Percentiles rank a stretch among this genome's conserved stretches.
Conservation (phyloP, 2,888 invertebrate genomes). For the Steromphala cineraria region DNA sequence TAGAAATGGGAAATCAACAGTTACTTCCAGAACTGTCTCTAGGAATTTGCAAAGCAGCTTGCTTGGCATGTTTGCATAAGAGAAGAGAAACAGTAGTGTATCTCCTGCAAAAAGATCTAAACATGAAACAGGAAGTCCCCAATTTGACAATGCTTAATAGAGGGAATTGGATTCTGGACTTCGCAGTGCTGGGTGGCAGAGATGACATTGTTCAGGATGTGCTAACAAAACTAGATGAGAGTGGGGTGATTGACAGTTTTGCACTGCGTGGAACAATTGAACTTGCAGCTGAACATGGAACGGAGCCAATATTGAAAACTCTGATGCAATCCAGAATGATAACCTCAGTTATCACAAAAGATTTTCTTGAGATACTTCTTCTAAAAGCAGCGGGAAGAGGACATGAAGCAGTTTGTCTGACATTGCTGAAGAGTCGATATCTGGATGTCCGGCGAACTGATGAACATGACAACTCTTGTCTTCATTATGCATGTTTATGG, state of each 20-base stretch:
- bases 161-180: neutral
- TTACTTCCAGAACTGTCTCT: neutral
- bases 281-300: neutral
- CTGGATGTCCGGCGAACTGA: slow-evolving; percentile 11
- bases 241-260: neutral
- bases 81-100: neutral
- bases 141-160: neutral
- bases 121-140: neutral
- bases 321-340: neutral
- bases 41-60: neutral
- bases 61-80: neutral
- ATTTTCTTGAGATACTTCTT: neutral
- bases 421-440: neutral
- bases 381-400: slow-evolving; percentile 3
- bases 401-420: neutral
- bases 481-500: slow-evolving; percentile 5
- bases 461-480: neutral
- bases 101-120: neutral
- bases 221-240: neutral
- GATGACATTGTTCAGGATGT: neutral
- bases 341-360: neutral
- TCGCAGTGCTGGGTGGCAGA: neutral
- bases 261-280: neutral
- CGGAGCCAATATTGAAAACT: neutral
- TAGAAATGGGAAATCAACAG: neutral